These are phyloP conservation scores for Apis laboriosa DNA, from an alignment of 1,140 invertebrate species.

Conservation along the genomic window DNA sequence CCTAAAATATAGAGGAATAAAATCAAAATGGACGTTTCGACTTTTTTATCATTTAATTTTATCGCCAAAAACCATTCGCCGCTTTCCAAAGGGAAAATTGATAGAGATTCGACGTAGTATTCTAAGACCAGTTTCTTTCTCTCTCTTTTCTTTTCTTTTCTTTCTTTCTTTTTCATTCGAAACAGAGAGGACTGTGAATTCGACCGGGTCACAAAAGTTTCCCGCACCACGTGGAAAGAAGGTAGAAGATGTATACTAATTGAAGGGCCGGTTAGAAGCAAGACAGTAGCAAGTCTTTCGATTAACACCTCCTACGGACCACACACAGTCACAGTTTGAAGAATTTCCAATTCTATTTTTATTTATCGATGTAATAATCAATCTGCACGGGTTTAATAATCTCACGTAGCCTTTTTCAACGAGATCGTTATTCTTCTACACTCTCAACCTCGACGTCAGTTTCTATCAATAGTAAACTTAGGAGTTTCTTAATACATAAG, in stretches of 20 bases:
- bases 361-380: conserved; percentile 8
- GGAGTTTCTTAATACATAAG: no score
- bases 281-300: conserved; percentile 76
- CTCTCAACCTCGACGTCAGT: no score
- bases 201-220: conserved; percentile 15
- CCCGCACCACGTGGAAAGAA: conserved; percentile 31
- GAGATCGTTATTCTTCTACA: not conserved
- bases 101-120: not conserved
- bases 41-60: not conserved
- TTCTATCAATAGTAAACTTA: no score
- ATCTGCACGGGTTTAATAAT: conserved; percentile 17
- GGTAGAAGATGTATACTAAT: conserved; percentile 76
- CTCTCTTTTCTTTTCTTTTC: not conserved
- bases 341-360: conserved; percentile 41
- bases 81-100: not conserved
- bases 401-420: not conserved
- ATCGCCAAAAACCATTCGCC: no score
- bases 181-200: conserved; percentile 24
- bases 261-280: conserved; percentile 76
- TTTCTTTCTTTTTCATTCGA: not conserved
- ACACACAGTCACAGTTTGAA: conserved; percentile 71
- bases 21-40: no score
- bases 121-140: not conserved
- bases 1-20: no score
- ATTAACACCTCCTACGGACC: conserved; percentile 79